Base-by-base conservation (phyloP, 1,140 invertebrate genomes). In the Pseudachorutes palmiensis region DNA sequence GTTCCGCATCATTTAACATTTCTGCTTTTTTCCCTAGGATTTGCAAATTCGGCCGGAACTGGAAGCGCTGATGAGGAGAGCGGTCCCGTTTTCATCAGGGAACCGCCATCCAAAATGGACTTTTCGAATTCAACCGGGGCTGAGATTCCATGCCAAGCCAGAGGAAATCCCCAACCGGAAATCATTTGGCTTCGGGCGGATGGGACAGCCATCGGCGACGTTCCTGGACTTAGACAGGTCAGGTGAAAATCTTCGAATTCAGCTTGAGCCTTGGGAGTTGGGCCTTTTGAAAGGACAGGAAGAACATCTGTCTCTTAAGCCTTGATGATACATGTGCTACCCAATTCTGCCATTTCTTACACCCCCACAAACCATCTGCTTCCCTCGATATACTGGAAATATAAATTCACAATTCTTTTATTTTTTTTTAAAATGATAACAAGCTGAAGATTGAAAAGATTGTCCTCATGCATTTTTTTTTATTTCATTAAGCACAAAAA, bases 61-160 rank as follows among this genome's bases (percentile, higher is more conserved):
- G 86, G 84, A 31, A 84, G 86, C 76, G 32, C 60, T 9, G 72
- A 74, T 31, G 70, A 71, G 61, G 70, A 71, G 49, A 64, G 60
- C 57, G 93, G 92, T 75, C 93, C 92, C 9, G 89, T 94, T 60
- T 96, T 96, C 79, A 84, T 92, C 63, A 89, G 88, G 74, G 93
- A 94, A 82, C 93, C 92, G 26, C 89, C 89, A 68, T 91, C 90
- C 78, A 85, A 89, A 72, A 85, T 96, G 49, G 91, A 94, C 77
- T 96, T 97, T 79, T 92, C 90, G 67, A 97, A 97, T 78, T 92
- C 91, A 58, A 94, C 91, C 31, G 94, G 93, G 73, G 89, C 91
- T 65, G 87, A 89, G 70, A 89, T 97, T 55, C 90, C 94, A 78
- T 97, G 94, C 78, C 88, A 90, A 73, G 91, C 93, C 0, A 85